Base-by-base conservation (phyloP, 2,888 invertebrate species). In the Drosophila peninsularis region DNA sequence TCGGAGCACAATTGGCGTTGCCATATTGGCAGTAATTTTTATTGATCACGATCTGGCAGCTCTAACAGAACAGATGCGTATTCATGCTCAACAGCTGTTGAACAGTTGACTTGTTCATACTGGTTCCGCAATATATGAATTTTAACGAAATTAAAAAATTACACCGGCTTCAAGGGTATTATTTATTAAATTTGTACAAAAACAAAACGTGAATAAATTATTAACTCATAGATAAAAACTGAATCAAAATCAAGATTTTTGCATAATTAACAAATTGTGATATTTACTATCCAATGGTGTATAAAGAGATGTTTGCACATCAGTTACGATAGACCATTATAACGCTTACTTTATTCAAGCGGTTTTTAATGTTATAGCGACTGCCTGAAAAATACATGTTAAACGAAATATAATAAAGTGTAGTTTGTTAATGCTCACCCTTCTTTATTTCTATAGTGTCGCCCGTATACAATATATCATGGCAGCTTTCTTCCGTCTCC, bases 371-470 rank as follows among this genome's bases (percentile, higher is more conserved):
- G 14, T 66, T 69, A 44, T 84, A 80, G 4, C 62, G 41, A 5
- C 21, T 14, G 2, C 71, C 89, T 89, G 56, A 45, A 6, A 62
- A 64, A 24, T 1, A 24, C 4, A 24, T 50, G 14, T 10, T n/a
- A 24, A 3, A 36, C 3, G 6, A n/a, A n/a, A 24, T n/a, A 1
- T 14, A 14, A 3, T 24, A 7, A 21, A 14, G 0, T 30, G n/a
- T 17, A 11, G 11, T n/a, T 24, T 30, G 7, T 30, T 30, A 30
- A 10, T 9, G 44, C 62, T 60, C 54, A 89, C 89, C 83, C 30
- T 70, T 72, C 21, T 78, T 69, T 3, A 90, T 76, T 45, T 82
- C 72, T 27, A 88, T 58, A 71, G 85, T 66, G 37, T 90, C 90
- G 14, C 87, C 90, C 3, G 67, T 53, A 11, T 61, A 62, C 21